These are phyloP conservation scores for Ctenomys sociabilis DNA, from an alignment of 2,113 vertebrate species.

Conservation along the genomic window DNA sequence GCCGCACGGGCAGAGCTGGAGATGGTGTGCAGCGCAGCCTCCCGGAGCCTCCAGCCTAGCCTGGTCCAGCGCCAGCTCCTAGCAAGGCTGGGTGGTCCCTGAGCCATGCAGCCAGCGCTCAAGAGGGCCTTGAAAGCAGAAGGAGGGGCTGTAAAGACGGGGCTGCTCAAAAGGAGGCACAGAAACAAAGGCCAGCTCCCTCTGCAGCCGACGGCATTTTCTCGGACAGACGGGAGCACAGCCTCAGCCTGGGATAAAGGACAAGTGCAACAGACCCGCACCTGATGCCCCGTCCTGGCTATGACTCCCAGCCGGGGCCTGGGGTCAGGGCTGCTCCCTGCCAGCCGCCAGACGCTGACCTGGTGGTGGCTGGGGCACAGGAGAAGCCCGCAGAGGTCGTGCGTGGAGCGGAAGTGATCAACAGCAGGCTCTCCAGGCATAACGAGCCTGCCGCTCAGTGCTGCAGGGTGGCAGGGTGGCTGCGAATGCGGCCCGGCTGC, in stretches of 20 bases:
- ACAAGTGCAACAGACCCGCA: not conserved
- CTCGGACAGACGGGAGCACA: not conserved
- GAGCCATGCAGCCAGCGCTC: slow-evolving; percentile 41
- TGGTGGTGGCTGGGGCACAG: not conserved
- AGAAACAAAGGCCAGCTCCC: slow-evolving; percentile 36
- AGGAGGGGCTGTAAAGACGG: not conserved
- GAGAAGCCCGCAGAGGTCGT: not conserved
- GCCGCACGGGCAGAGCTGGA: not conserved
- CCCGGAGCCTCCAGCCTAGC: not conserved
- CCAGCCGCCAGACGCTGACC: not conserved
- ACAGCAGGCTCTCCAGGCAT: not conserved
- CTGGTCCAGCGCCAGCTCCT: not conserved
- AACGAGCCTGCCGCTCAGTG: not conserved
- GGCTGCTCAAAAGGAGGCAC: not conserved
- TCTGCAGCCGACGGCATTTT: slow-evolving; percentile 40
- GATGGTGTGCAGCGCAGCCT: not conserved
- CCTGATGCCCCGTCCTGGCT: too few species aligned
- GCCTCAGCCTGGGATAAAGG: not conserved
- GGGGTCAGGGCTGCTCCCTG: too few species aligned
- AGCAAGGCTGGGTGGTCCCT: slow-evolving; percentile 69
- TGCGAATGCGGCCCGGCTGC: slow-evolving; percentile 62
- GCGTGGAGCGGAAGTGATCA: not conserved
- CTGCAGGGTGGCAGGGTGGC: slow-evolving; percentile 69
- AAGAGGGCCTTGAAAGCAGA: not conserved
- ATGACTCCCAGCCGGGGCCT: not conserved